phyloP scores from a whole-genome alignment of 1,140 invertebrate genomes.

The Atta colombica region DNA sequence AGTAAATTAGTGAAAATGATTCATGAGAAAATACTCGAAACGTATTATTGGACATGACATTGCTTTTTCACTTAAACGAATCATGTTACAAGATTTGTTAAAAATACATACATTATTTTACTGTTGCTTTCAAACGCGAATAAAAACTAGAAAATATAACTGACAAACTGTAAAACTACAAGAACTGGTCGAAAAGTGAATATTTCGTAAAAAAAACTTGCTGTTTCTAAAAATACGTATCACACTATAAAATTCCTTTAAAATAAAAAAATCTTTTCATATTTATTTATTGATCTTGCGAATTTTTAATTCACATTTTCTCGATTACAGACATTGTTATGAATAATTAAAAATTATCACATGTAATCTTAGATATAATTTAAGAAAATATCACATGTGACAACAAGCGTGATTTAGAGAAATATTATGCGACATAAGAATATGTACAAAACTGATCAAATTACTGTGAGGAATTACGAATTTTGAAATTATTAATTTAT shows the following conservation, averaged over 20 bases:
- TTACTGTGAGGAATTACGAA: not conserved
- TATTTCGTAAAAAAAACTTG: conserved; percentile 6
- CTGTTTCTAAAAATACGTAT: not conserved
- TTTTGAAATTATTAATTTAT: too few relatives aligned
- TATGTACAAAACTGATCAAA: not conserved
- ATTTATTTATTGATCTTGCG: not conserved
- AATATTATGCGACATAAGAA: not conserved
- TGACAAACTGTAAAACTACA: conserved; percentile 8
- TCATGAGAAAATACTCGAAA: not conserved
- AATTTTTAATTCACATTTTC: not conserved
- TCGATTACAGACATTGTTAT: not conserved
- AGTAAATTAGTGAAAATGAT: conserved; percentile 6
- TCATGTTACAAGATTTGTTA: not conserved
- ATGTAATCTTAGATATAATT: not conserved
- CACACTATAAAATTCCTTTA: not conserved
- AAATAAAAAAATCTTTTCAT: not conserved
- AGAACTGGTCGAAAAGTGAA: not conserved
- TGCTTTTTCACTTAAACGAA: not conserved
- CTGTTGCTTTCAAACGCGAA: not conserved
- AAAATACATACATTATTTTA: not conserved
- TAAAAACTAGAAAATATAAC: conserved; percentile 20
- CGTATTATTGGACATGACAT: not conserved
- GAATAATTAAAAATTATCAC: not conserved
- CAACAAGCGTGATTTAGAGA: not conserved
- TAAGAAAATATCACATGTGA: not conserved